Evolutionary conservation across 2,888 invertebrate species (phyloP), one percentile per base, ranked within the genome.

Genomic region (Dolichomitus sp.): DNA sequence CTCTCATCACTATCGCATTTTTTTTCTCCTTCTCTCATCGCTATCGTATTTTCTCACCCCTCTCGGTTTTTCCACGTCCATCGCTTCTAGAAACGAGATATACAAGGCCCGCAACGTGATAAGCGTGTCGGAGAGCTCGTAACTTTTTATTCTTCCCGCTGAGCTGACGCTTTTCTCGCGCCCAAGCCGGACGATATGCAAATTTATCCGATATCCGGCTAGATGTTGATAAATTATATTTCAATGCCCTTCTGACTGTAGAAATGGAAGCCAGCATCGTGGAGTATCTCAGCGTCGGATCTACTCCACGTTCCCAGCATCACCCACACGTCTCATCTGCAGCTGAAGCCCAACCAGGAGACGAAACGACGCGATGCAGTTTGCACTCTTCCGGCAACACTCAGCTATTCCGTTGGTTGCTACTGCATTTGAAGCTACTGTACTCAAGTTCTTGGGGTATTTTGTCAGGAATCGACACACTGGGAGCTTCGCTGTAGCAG

Each of bases 221-320:
- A 61, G 81, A 84, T 82, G 84, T 84, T 84, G 84, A 84, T 82
- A 82, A 84, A 84, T 84, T 82, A 82, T 84, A 82, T 75, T 81
- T 76, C 81, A 72, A 82, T 72, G 81, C 73, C 61, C 27, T 33
- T 19, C 69, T 37, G 61, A 19, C 54, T 48, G 54, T 57, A 45
- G 65, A 23, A 57, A 63, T 12, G 42, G 40, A 7, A n/a, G 42
- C 27, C 37, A n/a, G 14, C 30, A 14, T 42, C 50, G 17, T 30
- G n/a, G 37, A 17, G 48, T 48, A 33, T 37, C 42, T 40, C 69
- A 42, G 61, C 50, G 61, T 19, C 17, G 59, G 48, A 76, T 68
- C 68, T 45, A 61, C 68, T 68, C 40, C 57, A 37, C 68, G 45
- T 77, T 69, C 59, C 63, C 23, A 11, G 52, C 77, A 61, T 69